Evolutionary conservation across 2,888 invertebrate genomes (phyloP).

Genomic region (Leucoptera coffeella): DNA sequence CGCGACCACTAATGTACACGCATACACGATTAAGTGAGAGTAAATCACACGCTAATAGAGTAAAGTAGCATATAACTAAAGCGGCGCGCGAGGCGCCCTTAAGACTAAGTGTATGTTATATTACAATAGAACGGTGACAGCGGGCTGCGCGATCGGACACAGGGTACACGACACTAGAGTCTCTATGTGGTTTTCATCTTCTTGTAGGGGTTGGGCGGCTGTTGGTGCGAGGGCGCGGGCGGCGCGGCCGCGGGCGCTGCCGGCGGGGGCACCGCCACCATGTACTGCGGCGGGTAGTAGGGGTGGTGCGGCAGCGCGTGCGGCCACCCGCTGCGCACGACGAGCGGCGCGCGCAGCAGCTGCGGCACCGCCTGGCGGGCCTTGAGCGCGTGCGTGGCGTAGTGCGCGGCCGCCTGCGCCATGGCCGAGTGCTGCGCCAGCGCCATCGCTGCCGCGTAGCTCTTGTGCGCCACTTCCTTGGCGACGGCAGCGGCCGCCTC

Average conservation of each 20-base stretch:
- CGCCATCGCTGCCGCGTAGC: slow-evolving; percentile 64
- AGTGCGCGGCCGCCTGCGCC: slow-evolving; percentile 38
- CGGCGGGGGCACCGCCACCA: slow-evolving; percentile 47
- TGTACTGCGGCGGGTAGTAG: slow-evolving; percentile 46
- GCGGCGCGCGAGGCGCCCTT: too few relatives aligned
- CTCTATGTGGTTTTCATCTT: slow-evolving; percentile 80
- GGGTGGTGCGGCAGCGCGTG: slow-evolving; percentile 33
- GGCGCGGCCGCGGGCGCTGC: slow-evolving; percentile 31
- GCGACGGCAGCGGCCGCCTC: slow-evolving; percentile 64
- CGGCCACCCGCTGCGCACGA: slow-evolving; percentile 39
- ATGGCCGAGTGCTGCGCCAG: slow-evolving; percentile 41
- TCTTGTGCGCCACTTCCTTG: slow-evolving; percentile 79
- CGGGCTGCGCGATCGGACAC: slow-evolving; percentile 47
- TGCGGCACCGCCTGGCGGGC: slow-evolving; percentile 58
- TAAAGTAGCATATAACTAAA: too few relatives aligned
- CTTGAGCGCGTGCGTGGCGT: slow-evolving; percentile 58
- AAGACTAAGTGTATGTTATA: too few relatives aligned
- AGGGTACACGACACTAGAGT: slow-evolving; percentile 42
- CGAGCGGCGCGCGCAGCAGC: slow-evolving; percentile 33
- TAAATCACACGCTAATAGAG: too few relatives aligned
- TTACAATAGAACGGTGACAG: slow-evolving; percentile 51
- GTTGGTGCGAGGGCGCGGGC: slow-evolving; percentile 31
- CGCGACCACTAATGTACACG: too few relatives aligned
- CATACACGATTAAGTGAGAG: too few relatives aligned
- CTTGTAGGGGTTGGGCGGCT: slow-evolving; percentile 72